phyloP scores from a whole-genome alignment of 2,113 vertebrate genomes.

The Peromyscus maniculatus region DNA sequence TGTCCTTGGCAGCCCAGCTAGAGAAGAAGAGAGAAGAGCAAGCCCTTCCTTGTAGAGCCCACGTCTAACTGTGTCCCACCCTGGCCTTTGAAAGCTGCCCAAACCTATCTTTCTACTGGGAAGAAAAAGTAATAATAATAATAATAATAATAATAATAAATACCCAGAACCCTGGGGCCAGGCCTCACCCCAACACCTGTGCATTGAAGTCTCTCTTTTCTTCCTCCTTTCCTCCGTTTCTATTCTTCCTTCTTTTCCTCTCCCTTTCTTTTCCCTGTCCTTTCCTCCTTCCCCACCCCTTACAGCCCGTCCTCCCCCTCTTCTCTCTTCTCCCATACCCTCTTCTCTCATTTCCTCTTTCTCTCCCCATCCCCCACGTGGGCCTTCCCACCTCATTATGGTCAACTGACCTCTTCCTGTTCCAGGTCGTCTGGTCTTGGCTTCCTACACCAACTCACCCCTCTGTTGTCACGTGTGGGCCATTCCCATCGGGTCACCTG shows the following conservation, averaged over 20 bases:
- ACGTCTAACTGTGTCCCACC: not conserved
- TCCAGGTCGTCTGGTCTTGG: not conserved
- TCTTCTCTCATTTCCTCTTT: not conserved
- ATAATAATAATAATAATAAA: not conserved
- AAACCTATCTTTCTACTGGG: not conserved
- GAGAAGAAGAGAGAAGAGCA: not conserved
- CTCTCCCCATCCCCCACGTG: fast-evolving
- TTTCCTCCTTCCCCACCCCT: not conserved
- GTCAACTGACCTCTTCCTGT: not conserved
- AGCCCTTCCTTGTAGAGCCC: not conserved
- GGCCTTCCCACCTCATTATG: not conserved
- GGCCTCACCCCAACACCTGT: not conserved
- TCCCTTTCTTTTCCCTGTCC: no score
- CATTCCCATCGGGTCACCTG: not conserved
- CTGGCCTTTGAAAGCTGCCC: not conserved
- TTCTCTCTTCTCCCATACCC: not conserved
- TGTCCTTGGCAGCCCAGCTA: not conserved
- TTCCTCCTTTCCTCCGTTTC: not conserved
- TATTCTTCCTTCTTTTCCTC: not conserved
- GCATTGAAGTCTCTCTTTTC: not conserved
- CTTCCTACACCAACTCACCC: not conserved
- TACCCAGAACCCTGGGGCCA: not conserved
- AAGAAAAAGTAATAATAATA: not conserved
- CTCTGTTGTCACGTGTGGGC: not conserved
- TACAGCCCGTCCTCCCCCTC: no score